phyloP scores from a whole-genome alignment of 2,888 invertebrate genomes.

The Chydorus sphaericus region DNA sequence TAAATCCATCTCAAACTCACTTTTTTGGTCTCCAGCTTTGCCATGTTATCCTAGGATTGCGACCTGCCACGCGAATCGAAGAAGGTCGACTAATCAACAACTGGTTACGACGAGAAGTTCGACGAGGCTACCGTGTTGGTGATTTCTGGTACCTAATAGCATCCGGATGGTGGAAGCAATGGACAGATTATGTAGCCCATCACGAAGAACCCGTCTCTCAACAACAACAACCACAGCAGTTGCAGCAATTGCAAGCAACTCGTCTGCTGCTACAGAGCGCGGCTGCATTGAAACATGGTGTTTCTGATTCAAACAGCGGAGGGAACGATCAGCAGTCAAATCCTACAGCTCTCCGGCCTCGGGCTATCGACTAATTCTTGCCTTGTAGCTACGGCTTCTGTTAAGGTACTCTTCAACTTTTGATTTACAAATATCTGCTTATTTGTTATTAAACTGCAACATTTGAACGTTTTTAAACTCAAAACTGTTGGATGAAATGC shows the following conservation, averaged over 20 bases:
- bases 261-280: not conserved
- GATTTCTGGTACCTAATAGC: constrained; percentile 81
- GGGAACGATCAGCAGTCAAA: no score
- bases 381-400: constrained; percentile 21
- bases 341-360: constrained; percentile 24
- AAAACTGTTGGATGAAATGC: no score
- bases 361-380: constrained; percentile 31
- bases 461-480: no score
- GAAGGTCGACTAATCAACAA: constrained; percentile 68
- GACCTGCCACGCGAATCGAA: constrained; percentile 62
- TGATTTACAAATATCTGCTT: no score
- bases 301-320: not conserved
- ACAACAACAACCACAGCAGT: not conserved
- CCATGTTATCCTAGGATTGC: constrained; percentile 70
- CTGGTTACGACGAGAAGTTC: constrained; percentile 65
- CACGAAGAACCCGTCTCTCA: not conserved
- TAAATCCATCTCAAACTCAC: not conserved
- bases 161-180: constrained; percentile 72
- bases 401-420: constrained; percentile 2
- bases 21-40: constrained; percentile 40
- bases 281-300: not conserved
- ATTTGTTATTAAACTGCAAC: no score
- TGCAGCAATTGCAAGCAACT: not conserved
- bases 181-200: constrained; percentile 51
- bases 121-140: constrained; percentile 57